These are phyloP conservation scores for Antechinus flavipes DNA, from an alignment of 2,113 vertebrate species.

Conservation along the genomic window DNA sequence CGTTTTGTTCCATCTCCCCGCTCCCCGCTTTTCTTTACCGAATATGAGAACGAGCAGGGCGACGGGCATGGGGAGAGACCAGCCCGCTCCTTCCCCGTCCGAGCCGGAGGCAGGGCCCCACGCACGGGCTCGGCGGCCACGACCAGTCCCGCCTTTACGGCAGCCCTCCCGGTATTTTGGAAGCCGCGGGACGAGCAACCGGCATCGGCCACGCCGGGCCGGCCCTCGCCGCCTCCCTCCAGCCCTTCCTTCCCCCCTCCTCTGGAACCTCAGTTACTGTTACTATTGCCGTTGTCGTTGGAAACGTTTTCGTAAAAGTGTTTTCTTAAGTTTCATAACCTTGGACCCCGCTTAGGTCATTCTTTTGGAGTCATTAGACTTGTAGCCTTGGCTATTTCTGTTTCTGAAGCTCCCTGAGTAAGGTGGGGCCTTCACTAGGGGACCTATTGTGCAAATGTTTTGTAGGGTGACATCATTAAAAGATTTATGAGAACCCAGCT, in stretches of 20 bases:
- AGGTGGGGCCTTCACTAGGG: conserved; percentile 55
- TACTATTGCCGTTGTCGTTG: background rate
- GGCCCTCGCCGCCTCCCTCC: background rate
- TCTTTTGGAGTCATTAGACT: conserved; percentile 72
- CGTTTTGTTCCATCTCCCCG: conserved; percentile 10
- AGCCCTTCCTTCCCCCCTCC: background rate
- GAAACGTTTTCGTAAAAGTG: conserved; percentile 38
- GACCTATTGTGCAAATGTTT: conserved; percentile 54
- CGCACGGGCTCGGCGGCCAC: background rate
- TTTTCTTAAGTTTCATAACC: conserved; percentile 63
- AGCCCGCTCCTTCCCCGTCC: background rate
- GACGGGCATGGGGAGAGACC: background rate
- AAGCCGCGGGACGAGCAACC: background rate
- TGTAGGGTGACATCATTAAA: conserved; percentile 70
- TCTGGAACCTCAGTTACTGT: background rate
- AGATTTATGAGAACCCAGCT: conserved; percentile 65
- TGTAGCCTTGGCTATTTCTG: conserved; percentile 72
- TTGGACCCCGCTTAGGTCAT: conserved; percentile 57
- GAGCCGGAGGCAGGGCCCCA: background rate
- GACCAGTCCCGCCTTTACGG: too few relatives aligned
- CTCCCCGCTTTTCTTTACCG: background rate
- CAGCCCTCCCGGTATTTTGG: background rate
- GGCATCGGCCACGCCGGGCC: background rate
- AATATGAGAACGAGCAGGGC: background rate
- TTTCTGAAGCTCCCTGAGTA: conserved; percentile 65